Percentiles rank a stretch among this genome's conserved stretches.
phyloP scores from a whole-genome alignment of 2,797 vertebrate genomes.

The Ctenopoma kingsleyae region DNA sequence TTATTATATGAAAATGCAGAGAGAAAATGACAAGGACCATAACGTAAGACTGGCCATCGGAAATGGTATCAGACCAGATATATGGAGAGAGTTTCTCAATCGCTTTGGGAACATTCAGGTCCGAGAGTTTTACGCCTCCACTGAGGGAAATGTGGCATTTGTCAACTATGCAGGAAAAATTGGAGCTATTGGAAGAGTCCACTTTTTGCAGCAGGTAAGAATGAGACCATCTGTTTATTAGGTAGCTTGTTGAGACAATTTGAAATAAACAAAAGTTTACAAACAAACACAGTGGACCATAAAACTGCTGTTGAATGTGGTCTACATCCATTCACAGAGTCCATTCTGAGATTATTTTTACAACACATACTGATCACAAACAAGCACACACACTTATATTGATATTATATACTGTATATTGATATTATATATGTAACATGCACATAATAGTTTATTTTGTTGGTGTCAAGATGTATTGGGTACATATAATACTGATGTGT shows the following conservation, averaged over 20 bases:
- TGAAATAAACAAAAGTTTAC: not conserved
- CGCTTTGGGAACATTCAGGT: constrained; percentile 88
- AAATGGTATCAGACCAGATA: constrained; percentile 89
- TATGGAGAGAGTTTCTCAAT: constrained; percentile 89
- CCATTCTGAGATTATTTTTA: no score
- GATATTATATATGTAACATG: no score
- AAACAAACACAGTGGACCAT: not conserved
- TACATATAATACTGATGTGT: not conserved
- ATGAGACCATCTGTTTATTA: not conserved
- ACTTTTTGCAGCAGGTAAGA: constrained; percentile 86
- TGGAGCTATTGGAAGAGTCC: constrained; percentile 88
- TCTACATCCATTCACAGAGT: not conserved
- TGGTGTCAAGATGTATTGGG: not conserved
- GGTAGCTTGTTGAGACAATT: not conserved
- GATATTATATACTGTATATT: no score
- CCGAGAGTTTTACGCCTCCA: constrained; percentile 90
- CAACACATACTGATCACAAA: no score
- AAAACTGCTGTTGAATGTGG: not conserved
- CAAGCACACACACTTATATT: no score
- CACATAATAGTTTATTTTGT: not conserved
- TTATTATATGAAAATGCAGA: constrained; percentile 71
- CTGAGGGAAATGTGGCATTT: constrained; percentile 91
- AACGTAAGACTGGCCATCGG: constrained; percentile 88
- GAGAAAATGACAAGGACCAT: constrained; percentile 87
- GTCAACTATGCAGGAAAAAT: constrained; percentile 89